Evolutionary conservation across 2,113 vertebrate species (phyloP).

Genomic region (Chitala chitala): DNA sequence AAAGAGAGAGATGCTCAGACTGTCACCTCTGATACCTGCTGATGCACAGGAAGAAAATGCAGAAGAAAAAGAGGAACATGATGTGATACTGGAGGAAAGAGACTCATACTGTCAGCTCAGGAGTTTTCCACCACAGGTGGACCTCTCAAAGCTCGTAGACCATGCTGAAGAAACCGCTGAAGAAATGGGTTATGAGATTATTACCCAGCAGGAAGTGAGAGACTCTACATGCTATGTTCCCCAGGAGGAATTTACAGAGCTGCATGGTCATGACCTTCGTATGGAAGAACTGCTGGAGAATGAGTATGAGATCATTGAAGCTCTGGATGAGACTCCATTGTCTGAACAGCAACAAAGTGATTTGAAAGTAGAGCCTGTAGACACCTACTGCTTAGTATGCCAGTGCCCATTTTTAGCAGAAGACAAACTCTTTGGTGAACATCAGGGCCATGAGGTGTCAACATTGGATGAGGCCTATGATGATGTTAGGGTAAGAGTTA

Average conservation of each 20-base stretch:
- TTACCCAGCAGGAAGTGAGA: constrained; percentile 66
- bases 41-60: constrained; percentile 33
- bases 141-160: constrained; percentile 42
- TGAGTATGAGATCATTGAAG: constrained; percentile 69
- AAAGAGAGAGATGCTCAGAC: constrained; percentile 7
- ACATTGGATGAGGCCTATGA: constrained; percentile 71
- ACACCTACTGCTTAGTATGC: constrained; percentile 82
- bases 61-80: constrained; percentile 20
- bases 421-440: constrained; percentile 65
- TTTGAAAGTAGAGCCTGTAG: constrained; percentile 63
- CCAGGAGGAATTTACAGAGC: background rate
- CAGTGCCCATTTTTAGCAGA: constrained; percentile 72
- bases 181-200: constrained; percentile 70
- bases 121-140: constrained; percentile 54
- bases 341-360: constrained; percentile 62
- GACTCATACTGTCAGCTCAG: constrained; percentile 35
- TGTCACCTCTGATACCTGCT: constrained; percentile 8
- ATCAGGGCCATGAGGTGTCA: constrained; percentile 73
- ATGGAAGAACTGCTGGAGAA: constrained; percentile 57
- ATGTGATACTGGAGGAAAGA: background rate
- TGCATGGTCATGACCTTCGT: constrained; percentile 38
- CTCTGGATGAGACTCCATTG: constrained; percentile 50
- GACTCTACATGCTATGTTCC: constrained; percentile 37
- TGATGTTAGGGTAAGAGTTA: constrained; percentile 76
- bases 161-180: constrained; percentile 60